Evolutionary conservation across 2,113 vertebrate species (phyloP), one percentile per base, ranked within the genome.

Genomic region (Anoura caudifer): DNA sequence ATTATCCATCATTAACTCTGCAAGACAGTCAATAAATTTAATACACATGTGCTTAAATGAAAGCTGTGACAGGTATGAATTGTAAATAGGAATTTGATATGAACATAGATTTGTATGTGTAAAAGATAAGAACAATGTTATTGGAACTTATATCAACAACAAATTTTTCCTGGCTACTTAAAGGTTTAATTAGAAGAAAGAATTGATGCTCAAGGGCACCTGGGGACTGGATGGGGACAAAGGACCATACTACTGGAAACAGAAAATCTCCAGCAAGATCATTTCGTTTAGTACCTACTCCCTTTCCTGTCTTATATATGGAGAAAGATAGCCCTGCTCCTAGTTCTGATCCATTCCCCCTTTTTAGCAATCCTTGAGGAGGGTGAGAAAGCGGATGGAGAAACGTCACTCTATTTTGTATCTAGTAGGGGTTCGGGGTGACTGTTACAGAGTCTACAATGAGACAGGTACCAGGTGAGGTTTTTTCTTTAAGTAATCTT

Each of bases 21-120:
- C 11, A 94, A 90, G 96, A 96, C 43, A 93, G 80, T 97, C 95
- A 97, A 41, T 63, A 97, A 92, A 97, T 95, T 96, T 95, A 97
- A 93, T 95, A 93, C 88, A 41, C 77, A 70, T 56, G 31, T 3
- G 95, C 73, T 95, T 97, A 91, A 59, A 89, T 97, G 93, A 95
- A 93, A 95, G 91, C 63, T 79, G 69, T 95, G 94, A 96, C 96
- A 97, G 91, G 47, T 90, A 76, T 76, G 91, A 94, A 96, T 85
- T 92, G 77, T 84, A 98, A 98, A 87, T 63, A 96, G 82, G 82
- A 96, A 95, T 92, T 82, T 84, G 87, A 79, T 81, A 73, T 76
- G 70, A 95, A 88, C 45, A 79, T 89, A 91, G 2, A 96, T 47
- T 93, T 97, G 95, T 90, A 80, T 95, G 84, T 97, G 75, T 90